A percentile compares a stretch with the other conserved stretches of the same genome.
Evolutionary conservation across 2,113 vertebrate genomes (phyloP).

Genomic region (Salvator merianae): DNA sequence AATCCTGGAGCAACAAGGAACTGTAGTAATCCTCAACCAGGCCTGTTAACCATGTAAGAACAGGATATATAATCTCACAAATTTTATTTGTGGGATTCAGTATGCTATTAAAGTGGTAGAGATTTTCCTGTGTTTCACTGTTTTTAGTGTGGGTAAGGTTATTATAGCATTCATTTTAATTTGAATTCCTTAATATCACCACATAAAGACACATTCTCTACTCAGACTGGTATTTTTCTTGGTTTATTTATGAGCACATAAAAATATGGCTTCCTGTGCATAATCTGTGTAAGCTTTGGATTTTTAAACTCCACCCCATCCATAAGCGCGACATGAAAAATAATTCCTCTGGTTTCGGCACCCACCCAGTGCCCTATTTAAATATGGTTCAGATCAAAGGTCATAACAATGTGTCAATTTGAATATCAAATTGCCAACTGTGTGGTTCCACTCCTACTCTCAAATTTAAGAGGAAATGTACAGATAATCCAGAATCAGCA

Average conservation of each 20-base stretch:
- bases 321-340: slow-evolving; percentile 45
- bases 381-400: slow-evolving; percentile 45
- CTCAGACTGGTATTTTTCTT: slow-evolving; percentile 66
- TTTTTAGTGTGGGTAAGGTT: slow-evolving; percentile 57
- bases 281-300: slow-evolving; percentile 61
- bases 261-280: slow-evolving; percentile 67
- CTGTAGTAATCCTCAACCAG: slow-evolving; percentile 51
- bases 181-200: slow-evolving; percentile 68
- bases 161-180: slow-evolving; percentile 67
- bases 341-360: slow-evolving; percentile 50
- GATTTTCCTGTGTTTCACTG: slow-evolving; percentile 23
- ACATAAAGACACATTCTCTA: slow-evolving; percentile 61
- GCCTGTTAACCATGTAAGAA: slow-evolving; percentile 44
- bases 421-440: slow-evolving; percentile 37
- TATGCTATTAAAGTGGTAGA: slow-evolving; percentile 50
- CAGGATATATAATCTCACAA: slow-evolving; percentile 58
- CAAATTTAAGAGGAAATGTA: slow-evolving; percentile 42
- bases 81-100: slow-evolving; percentile 68
- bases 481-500: slow-evolving; percentile 28
- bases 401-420: slow-evolving; percentile 22
- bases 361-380: slow-evolving; percentile 34
- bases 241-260: slow-evolving; percentile 71
- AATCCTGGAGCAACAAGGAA: slow-evolving; percentile 61
- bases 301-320: slow-evolving; percentile 66
- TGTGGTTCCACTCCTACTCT: slow-evolving; percentile 27